Evolutionary conservation across 1,140 invertebrate species (phyloP).

Genomic region (Sinella curviseta): DNA sequence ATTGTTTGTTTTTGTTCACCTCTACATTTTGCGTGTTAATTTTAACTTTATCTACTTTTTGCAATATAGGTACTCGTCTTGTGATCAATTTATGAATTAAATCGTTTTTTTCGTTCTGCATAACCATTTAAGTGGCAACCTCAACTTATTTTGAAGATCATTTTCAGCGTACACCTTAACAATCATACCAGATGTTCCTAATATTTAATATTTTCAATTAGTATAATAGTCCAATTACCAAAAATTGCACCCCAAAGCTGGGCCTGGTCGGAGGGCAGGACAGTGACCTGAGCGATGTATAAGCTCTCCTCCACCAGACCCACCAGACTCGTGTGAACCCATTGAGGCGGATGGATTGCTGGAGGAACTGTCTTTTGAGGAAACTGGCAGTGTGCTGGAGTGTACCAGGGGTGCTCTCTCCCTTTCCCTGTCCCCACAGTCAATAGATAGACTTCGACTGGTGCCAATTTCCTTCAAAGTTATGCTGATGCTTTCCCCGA

Average conservation of each 20-base stretch:
- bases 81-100: too few species aligned
- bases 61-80: too few species aligned
- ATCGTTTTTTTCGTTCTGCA: too few species aligned
- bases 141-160: neutral
- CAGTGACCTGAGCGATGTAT: constrained; percentile 65
- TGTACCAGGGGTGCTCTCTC: neutral
- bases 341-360: neutral
- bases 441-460: neutral
- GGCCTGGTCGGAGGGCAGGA: constrained; percentile 73
- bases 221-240: too few species aligned
- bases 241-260: constrained; percentile 74
- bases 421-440: neutral
- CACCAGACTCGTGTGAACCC: neutral
- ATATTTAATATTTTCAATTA: too few species aligned
- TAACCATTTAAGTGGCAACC: too few species aligned
- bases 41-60: too few species aligned
- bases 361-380: neutral
- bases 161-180: too few species aligned
- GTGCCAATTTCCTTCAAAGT: constrained; percentile 2
- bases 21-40: too few species aligned
- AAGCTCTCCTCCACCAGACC: constrained; percentile 13
- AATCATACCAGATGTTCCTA: too few species aligned
- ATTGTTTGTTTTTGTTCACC: too few species aligned
- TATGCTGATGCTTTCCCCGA: neutral
- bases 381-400: neutral